Base-by-base conservation (phyloP, 2,888 invertebrate genomes). In the Nematopogon swammerdamellus region DNA sequence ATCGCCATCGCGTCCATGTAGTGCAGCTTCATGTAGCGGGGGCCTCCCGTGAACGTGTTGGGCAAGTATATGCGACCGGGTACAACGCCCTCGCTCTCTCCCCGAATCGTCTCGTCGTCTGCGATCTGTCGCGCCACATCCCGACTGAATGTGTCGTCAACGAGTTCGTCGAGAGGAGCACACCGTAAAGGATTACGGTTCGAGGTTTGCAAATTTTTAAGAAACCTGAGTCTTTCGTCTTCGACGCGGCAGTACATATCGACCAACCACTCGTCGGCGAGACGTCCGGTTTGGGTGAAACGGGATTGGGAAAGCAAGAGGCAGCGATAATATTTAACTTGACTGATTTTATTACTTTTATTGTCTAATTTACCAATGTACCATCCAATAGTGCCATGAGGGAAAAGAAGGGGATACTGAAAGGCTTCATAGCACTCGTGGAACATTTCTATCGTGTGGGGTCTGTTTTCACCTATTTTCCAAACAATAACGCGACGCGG, bases 251-350 rank as follows among this genome's bases (percentile, higher is more conserved):
- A 48, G 44, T 44, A 50, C 52, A 52, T 52, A 36, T 52, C 52
- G n/a, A 52, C 49, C n/a, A 52, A 19, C 50, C 52, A 50, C 44
- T 50, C 50, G 20, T 52, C 52, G 14, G 50, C 50, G 14, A 52
- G 44, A 44, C 49, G 45, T 25, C 48, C 44, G 16, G 49, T 25
- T 46, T 49, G 18, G 6, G 44, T 44, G 46, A 52, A 52, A n/a
- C 49, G 50, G n/a, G 48, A 16, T 47, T 50, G 36, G 10, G 47
- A 46, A 3, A 50, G 42, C 17, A 50, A 46, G 14, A 52, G 36
- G 44, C 48, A 52, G 25, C 49, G 42, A 11, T 48, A 48, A 20
- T 52, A 49, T 36, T 50, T 46, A 3, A 19, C 29, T 25, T 50
- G 52, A 4, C 46, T 19, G 6, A 52, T 11, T 48, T 52, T 52